These are phyloP conservation scores for Ploceus nigricollis DNA, from an alignment of 2,113 vertebrate species.

Conservation along the genomic window DNA sequence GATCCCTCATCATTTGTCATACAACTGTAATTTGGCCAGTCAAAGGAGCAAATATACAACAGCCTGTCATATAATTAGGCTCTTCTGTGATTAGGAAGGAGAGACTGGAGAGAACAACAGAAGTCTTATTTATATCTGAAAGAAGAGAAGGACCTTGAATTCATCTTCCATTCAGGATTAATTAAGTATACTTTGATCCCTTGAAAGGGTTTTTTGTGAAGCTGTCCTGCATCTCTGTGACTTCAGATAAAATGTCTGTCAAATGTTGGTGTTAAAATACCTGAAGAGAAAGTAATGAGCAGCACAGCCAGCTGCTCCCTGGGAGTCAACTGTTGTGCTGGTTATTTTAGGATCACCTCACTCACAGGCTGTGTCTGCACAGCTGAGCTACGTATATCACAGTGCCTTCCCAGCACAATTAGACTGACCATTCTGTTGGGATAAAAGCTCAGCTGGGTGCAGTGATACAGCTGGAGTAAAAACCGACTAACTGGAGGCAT, in stretches of 20 bases:
- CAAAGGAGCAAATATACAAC: not conserved
- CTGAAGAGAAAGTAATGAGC: not conserved
- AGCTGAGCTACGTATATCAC: not conserved
- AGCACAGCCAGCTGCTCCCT: not conserved
- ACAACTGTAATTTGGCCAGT: not conserved
- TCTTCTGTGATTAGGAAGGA: not conserved
- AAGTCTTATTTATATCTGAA: conserved; percentile 1
- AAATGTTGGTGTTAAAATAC: not conserved
- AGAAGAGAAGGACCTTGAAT: not conserved
- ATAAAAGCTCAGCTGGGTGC: not conserved
- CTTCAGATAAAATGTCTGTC: conserved; percentile 15
- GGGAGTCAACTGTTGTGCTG: not conserved
- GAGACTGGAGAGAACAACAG: not conserved
- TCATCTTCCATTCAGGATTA: not conserved
- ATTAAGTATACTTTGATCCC: conserved; percentile 24
- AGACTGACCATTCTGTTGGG: not conserved
- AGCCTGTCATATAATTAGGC: not conserved
- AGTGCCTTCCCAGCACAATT: not conserved
- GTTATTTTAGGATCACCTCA: not conserved
- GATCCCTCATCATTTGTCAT: not conserved
- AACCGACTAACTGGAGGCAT: not conserved
- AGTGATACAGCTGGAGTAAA: not conserved
- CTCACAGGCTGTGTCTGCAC: not conserved
- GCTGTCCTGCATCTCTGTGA: not conserved
- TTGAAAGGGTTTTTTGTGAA: conserved; percentile 2